A percentile compares a stretch with the other conserved stretches of the same genome.
phyloP scores from a whole-genome alignment of 1,140 invertebrate species.

The Nomia melanderi region DNA sequence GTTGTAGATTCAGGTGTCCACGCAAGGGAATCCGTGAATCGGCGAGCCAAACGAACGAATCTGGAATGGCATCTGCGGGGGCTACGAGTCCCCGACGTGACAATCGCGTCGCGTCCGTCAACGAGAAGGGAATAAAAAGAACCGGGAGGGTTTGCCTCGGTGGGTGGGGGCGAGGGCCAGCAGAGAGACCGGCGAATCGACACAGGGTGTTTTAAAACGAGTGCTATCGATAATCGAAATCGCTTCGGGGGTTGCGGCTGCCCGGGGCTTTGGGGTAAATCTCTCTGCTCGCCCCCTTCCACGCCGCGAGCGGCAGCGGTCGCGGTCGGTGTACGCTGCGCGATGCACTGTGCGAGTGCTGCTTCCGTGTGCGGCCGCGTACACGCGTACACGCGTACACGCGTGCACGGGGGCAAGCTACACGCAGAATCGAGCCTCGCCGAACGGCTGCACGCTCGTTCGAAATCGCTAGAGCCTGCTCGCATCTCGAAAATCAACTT shows the following conservation, averaged over 20 bases:
- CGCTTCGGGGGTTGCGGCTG: conserved; percentile 73
- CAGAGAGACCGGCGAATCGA: conserved; percentile 69
- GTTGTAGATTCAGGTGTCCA: conserved; percentile 16
- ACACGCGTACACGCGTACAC: no score
- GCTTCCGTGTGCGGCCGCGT: no score
- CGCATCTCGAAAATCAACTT: no score
- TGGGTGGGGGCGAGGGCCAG: conserved; percentile 44
- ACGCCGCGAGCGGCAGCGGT: no score
- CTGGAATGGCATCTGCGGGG: conserved; percentile 68
- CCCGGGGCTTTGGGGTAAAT: conserved; percentile 65
- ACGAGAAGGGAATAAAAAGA: conserved; percentile 74
- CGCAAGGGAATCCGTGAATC: conserved; percentile 24
- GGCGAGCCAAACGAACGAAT: conserved; percentile 67
- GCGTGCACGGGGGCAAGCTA: neutral
- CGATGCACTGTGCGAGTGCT: neutral
- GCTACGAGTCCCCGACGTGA: conserved; percentile 73
- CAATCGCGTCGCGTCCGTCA: conserved; percentile 76
- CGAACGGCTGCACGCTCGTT: no score
- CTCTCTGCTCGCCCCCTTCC: conserved; percentile 42
- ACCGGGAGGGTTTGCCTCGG: conserved; percentile 11
- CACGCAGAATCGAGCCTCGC: neutral
- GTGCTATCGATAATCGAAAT: conserved; percentile 80
- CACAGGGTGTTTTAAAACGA: conserved; percentile 78
- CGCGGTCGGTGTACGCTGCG: neutral
- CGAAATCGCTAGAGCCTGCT: no score